phyloP scores from a whole-genome alignment of 1,140 invertebrate species.

The Pygmarrhopalites habei region DNA sequence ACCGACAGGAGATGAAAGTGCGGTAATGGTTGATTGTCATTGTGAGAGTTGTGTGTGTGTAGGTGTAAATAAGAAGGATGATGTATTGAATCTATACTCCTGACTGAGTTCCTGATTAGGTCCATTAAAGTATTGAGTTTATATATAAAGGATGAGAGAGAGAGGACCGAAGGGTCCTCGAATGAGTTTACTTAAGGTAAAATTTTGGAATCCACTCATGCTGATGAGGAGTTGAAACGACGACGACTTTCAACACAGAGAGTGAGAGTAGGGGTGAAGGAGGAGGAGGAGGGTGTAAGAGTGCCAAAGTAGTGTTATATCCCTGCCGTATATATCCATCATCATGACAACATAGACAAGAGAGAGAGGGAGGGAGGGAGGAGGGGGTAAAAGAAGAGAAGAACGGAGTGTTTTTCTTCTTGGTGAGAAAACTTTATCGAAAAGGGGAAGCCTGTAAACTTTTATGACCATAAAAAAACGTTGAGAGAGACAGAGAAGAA shows the following conservation, averaged over 20 bases:
- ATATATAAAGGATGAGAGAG: background rate
- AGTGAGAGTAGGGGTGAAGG: too few relatives aligned
- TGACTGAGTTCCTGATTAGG: background rate
- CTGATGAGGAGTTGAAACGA: too few relatives aligned
- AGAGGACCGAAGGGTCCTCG: background rate
- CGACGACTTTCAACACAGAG: too few relatives aligned
- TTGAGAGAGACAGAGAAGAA: background rate
- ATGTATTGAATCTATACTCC: conserved; percentile 1
- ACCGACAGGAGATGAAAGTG: background rate
- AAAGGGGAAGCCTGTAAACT: conserved; percentile 1
- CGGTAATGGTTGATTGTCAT: background rate
- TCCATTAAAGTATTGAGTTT: background rate
- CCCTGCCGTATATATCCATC: too few relatives aligned
- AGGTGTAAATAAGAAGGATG: conserved; percentile 7
- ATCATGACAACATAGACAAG: too few relatives aligned
- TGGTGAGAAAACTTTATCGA: background rate
- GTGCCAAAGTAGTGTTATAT: too few relatives aligned
- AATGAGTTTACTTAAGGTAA: conserved; percentile 2
- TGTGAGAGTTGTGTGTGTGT: background rate
- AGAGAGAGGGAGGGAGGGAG: too few relatives aligned
- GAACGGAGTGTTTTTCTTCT: background rate
- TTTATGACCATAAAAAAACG: too few relatives aligned
- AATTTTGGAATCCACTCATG: background rate
- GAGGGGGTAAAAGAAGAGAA: too few relatives aligned
- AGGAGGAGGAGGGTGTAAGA: too few relatives aligned